Base-by-base conservation (phyloP, 2,888 invertebrate genomes). In the Tenthredo livida region DNA sequence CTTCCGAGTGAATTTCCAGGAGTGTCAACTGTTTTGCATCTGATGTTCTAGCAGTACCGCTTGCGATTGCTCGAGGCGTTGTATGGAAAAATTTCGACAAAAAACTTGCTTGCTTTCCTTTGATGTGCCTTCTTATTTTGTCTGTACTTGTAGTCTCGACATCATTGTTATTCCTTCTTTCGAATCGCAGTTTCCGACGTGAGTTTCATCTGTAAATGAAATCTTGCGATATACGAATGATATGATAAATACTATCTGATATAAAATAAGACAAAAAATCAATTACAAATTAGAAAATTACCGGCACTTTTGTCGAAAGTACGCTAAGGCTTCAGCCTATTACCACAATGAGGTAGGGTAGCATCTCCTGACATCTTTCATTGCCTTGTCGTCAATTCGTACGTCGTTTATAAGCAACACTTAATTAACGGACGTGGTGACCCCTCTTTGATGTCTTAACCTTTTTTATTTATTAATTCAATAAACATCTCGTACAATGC, bases 401-500 rank as follows among this genome's bases (percentile, higher is more conserved):
- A 21, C 58, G 37, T 58, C 58, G 21, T 78, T 78, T 37, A 33
- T 54, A 50, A 78, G 54, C 78, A 78, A 78, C 10, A 78, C 6
- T 78, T 58, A 58, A 54, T 78, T 78, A 58, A 58, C 50, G 29
- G 78, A 33, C 54, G 33, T 54, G 50, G 58, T 47, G 43, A 73
- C 43, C 43, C 75, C 47, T 78, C 78, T 78, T 54, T 58, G 33
- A 58, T 78, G 58, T 54, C 54, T 54, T 58, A 33, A 58, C 54
- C 78, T 78, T 78, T 54, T 54, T 78, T 33, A 78, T 78, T 78
- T 58, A 58, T 54, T 78, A 54, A 54, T 78, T 58, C 33, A 58
- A 78, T 78, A 78, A 58, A 33, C 50, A 58, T 54, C 33, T 54
- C 12, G n/a, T 37, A n/a, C 29, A 78, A 54, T 33, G 33, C 54